These are phyloP conservation scores for Catagonus wagneri DNA, from an alignment of 2,113 vertebrate species.

Conservation along the genomic window DNA sequence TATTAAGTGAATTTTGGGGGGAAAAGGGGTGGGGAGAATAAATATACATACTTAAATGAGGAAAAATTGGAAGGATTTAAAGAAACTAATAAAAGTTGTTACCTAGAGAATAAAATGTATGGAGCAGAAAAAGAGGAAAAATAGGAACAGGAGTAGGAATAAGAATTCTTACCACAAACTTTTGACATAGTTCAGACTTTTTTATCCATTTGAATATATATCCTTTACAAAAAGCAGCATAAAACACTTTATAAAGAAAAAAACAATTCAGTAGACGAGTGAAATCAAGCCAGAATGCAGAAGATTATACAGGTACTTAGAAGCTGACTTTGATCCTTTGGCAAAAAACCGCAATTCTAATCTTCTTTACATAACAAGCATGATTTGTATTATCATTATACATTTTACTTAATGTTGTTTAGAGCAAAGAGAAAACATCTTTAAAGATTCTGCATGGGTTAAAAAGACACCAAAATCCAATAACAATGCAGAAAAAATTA, in stretches of 20 bases:
- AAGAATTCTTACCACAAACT: background rate
- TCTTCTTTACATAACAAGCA: conserved; percentile 14
- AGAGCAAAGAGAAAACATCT: conserved; percentile 30
- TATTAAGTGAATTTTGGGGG: background rate
- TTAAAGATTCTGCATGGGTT: background rate
- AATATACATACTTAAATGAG: background rate
- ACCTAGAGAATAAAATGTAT: background rate
- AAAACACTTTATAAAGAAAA: background rate
- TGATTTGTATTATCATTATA: background rate
- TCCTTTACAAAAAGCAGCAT: conserved; percentile 3
- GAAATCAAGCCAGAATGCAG: background rate
- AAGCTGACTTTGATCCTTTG: background rate
- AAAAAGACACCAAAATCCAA: conserved; percentile 31
- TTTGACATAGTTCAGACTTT: background rate
- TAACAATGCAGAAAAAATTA: conserved; percentile 40
- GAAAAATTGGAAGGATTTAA: background rate
- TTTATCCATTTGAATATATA: background rate
- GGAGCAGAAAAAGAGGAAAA: background rate
- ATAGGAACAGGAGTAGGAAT: background rate
- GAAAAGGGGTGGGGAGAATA: background rate
- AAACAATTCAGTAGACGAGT: background rate
- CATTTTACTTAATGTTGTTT: conserved; percentile 42
- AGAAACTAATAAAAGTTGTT: background rate
- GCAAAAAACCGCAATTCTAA: background rate
- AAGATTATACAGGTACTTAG: background rate